Evolutionary conservation across 2,113 vertebrate species (phyloP).

Genomic region (Rousettus leschenaultii): DNA sequence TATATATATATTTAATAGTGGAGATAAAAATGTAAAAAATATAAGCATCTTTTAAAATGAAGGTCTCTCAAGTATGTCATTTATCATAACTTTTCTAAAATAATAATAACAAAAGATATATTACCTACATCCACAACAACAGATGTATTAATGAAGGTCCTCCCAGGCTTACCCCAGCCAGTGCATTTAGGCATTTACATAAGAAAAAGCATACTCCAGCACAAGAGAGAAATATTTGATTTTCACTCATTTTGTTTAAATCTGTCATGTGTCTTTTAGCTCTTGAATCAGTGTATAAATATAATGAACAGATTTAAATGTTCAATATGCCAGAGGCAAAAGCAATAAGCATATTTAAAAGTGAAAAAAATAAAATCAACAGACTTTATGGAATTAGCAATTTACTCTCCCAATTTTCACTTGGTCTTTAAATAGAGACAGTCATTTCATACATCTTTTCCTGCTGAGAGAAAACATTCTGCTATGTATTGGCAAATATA

Average conservation of each 20-base stretch:
- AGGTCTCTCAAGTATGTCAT: background rate
- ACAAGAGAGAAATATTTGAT: background rate
- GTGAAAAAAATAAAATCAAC: background rate
- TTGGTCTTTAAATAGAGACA: conserved; percentile 15
- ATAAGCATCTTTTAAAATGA: background rate
- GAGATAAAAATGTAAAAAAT: background rate
- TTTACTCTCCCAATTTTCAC: background rate
- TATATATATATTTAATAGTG: background rate
- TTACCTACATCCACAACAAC: background rate
- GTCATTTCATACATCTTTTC: background rate
- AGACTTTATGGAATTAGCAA: background rate
- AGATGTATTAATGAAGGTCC: background rate
- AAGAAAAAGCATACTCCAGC: background rate
- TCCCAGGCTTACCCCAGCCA: background rate
- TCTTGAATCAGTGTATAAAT: conserved; percentile 20
- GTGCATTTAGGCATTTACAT: background rate
- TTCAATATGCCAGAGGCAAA: conserved; percentile 10
- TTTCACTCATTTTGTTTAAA: conserved; percentile 17
- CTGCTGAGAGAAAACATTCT: background rate
- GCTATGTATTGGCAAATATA: background rate
- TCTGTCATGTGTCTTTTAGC: conserved; percentile 38
- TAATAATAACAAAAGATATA: background rate
- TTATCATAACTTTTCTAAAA: background rate
- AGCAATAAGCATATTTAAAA: conserved; percentile 29
- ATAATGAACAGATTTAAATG: conserved; percentile 34